These are phyloP conservation scores for Scaptomyza pallida DNA, from an alignment of 1,140 invertebrate genomes.

Conservation along the genomic window DNA sequence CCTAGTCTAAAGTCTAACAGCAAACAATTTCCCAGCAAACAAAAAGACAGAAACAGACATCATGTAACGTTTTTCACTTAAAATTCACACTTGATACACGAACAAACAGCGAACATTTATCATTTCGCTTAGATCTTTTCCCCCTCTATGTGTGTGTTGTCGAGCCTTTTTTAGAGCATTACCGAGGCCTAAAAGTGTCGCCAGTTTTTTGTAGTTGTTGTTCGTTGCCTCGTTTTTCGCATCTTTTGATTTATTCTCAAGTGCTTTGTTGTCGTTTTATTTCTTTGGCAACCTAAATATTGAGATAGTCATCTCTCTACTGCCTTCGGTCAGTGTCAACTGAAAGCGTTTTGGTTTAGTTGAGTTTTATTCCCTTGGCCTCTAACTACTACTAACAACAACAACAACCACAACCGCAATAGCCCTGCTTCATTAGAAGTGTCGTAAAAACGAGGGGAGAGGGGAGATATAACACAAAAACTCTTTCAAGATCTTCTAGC, in stretches of 20 bases:
- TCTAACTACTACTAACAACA: not conserved
- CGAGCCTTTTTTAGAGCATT: slow-evolving; percentile 60
- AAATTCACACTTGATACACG: slow-evolving; percentile 81
- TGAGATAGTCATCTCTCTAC: slow-evolving; percentile 69
- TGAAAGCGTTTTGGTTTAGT: slow-evolving; percentile 27
- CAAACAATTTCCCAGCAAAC: slow-evolving; percentile 51
- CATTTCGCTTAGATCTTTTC: slow-evolving; percentile 71
- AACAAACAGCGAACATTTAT: slow-evolving; percentile 60
- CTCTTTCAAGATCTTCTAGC: slow-evolving; percentile 24
- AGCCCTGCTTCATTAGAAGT: slow-evolving; percentile 45
- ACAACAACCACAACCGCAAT: slow-evolving; percentile 7
- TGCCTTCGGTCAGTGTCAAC: slow-evolving; percentile 76
- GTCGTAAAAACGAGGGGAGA: slow-evolving; percentile 52
- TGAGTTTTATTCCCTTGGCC: slow-evolving; percentile 22
- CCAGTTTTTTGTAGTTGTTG: slow-evolving; percentile 12
- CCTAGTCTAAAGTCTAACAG: not conserved
- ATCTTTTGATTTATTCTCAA: slow-evolving; percentile 81
- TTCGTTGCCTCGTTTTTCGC: slow-evolving; percentile 77
- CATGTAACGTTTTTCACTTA: slow-evolving; percentile 71
- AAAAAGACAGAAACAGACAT: not conserved
- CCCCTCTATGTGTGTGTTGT: slow-evolving; percentile 18
- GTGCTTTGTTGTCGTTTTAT: slow-evolving; percentile 52
- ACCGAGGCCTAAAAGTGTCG: slow-evolving; percentile 64
- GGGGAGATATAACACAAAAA: not conserved
- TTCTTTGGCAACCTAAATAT: slow-evolving; percentile 74